These are phyloP conservation scores for Lepus townsendii DNA, from an alignment of 2,797 vertebrate species.

Conservation along the genomic window DNA sequence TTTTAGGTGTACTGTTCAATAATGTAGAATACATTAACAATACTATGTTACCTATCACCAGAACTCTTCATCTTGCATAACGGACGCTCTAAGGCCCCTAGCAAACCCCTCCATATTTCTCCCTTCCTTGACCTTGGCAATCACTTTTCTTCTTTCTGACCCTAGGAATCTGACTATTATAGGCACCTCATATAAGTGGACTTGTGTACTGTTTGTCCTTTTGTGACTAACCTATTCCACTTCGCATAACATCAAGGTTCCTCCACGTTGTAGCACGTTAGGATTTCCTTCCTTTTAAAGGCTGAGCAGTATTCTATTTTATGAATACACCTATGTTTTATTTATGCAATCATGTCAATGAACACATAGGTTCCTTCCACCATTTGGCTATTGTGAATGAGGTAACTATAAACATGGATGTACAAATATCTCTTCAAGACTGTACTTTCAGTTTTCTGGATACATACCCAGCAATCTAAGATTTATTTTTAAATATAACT, in stretches of 20 bases:
- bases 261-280: background rate
- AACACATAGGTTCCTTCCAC: background rate
- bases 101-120: background rate
- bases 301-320: background rate
- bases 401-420: background rate
- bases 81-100: background rate
- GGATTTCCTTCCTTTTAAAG: slow-evolving; percentile 19
- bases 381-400: background rate
- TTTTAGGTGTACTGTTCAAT: background rate
- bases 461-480: background rate
- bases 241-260: background rate
- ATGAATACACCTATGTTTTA: background rate
- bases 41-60: background rate
- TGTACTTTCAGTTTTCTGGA: slow-evolving; percentile 52
- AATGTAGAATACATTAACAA: background rate
- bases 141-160: background rate
- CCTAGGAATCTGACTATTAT: background rate
- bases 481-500: slow-evolving; percentile 63
- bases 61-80: background rate
- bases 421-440: background rate
- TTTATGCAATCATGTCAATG: background rate
- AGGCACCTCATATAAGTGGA: background rate
- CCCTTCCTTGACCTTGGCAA: background rate
- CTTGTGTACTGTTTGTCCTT: background rate
- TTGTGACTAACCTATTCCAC: slow-evolving; percentile 11